Base-by-base conservation (phyloP, 2,888 invertebrate species). In the Torymus tubicola region DNA sequence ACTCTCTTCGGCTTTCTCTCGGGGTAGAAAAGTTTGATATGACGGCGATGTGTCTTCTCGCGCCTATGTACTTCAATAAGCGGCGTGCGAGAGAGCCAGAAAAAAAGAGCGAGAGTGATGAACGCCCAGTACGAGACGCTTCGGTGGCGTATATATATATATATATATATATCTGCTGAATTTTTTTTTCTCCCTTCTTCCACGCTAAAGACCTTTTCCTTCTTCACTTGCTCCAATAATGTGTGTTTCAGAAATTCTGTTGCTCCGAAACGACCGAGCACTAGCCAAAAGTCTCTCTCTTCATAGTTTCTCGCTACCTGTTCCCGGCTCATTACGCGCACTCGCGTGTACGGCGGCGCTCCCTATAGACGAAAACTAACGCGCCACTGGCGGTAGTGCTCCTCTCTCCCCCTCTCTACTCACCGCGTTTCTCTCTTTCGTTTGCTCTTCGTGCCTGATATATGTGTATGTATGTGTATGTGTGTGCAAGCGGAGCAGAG, bases 361-460 rank as follows among this genome's bases (percentile, higher is more conserved):
- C 78, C 21, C 63, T 52, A 31, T 3, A 80, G 61, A 76, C 71
- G 80, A 74, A 61, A 50, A 58, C 69, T 16, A 53, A 80, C 61
- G 80, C 71, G 71, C 71, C 71, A 80, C 75, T 80, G 76, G 55
- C 42, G 42, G 42, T 8, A 8, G 42, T 63, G 16, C 63, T n/a
- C 69, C 24, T 52, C 16, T 50, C 78, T 14, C 21, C 18, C 72
- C 12, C 69, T 63, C 68, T 24, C 52, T 63, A 16, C 3, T 21
- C 58, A 50, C 14, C 2, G 14, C 18, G 60, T 58, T 74, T 72
- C 70, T 72, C 80, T 74, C 74, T 64, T 72, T 73, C 69, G 63
- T 72, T 72, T 65, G 73, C 77, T 78, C 77, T 77, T 81, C 69
- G 74, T 74, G 79, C 68, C 71, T 65, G 80, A 42, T 8, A 1